Conservation (phyloP, 2,888 invertebrate genomes). For the Dolomedes plantarius region DNA sequence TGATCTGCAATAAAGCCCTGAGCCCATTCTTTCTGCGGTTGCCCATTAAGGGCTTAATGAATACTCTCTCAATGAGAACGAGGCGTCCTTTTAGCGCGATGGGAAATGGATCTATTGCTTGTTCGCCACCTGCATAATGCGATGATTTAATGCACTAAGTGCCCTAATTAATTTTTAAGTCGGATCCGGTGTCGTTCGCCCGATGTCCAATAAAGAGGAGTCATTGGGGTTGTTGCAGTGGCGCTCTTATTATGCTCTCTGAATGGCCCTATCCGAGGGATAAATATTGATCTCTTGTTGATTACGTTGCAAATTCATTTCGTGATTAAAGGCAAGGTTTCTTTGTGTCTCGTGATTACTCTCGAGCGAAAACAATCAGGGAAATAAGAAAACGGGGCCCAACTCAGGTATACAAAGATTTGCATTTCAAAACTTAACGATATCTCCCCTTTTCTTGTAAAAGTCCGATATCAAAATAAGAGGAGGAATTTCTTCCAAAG, state of each 20-base stretch:
- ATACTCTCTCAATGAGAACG: conserved; percentile 51
- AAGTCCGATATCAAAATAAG: too few species aligned
- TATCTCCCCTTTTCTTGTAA: too few species aligned
- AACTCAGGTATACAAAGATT: too few species aligned
- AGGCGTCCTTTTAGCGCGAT: conserved; percentile 51
- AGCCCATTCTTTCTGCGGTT: conserved; percentile 24
- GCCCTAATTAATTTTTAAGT: conserved; percentile 65
- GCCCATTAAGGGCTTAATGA: conserved; percentile 62
- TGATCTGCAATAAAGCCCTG: conserved; percentile 23
- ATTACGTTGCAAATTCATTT: neutral
- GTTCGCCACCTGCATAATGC: conserved; percentile 57
- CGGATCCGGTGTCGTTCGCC: conserved; percentile 13
- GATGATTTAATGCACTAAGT: conserved; percentile 41
- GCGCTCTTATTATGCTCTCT: neutral
- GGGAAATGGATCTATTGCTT: conserved; percentile 57
- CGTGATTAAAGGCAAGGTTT: neutral
- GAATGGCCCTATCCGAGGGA: conserved; percentile 2
- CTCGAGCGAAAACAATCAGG: too few species aligned
- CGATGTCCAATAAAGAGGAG: neutral
- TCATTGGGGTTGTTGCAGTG: neutral
- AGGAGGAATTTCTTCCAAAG: too few species aligned
- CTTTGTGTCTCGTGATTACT: neutral
- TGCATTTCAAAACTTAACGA: too few species aligned
- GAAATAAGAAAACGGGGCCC: too few species aligned
- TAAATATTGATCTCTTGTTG: conserved; percentile 7